Evolutionary conservation across 2,113 vertebrate genomes (phyloP).

Genomic region (Hiodon alosoides): DNA sequence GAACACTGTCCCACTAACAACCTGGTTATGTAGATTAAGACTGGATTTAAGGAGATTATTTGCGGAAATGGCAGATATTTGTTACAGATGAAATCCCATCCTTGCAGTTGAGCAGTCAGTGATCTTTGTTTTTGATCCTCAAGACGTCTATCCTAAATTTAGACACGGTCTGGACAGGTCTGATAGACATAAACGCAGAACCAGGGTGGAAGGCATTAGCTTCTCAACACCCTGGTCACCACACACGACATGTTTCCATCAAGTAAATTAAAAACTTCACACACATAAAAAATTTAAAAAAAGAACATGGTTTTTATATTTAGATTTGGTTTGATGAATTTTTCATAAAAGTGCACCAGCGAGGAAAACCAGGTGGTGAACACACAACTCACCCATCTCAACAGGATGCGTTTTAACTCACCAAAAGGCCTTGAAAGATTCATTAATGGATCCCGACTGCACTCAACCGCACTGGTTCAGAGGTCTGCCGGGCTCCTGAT

Average conservation of each 20-base stretch:
- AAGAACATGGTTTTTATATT: too few species aligned
- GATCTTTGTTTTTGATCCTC: not conserved
- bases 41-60: not conserved
- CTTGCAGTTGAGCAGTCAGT: not conserved
- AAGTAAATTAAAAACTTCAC: too few species aligned
- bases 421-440: constrained; percentile 48
- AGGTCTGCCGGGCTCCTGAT: constrained; percentile 17
- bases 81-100: not conserved
- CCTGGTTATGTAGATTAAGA: not conserved
- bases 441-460: constrained; percentile 42
- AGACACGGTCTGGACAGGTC: not conserved
- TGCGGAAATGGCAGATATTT: not conserved
- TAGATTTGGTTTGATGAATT: not conserved
- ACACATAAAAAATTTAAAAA: not conserved
- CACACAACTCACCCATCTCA: not conserved
- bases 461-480: constrained; percentile 29
- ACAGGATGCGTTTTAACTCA: constrained; percentile 24
- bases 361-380: too few species aligned
- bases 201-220: too few species aligned
- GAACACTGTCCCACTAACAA: not conserved
- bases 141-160: not conserved
- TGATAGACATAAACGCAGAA: too few species aligned
- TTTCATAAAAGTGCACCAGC: too few species aligned
- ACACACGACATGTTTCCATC: too few species aligned
- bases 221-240: too few species aligned